Evolutionary conservation across 2,113 vertebrate genomes (phyloP), one percentile per base, ranked within the genome.

Genomic region (Loxodonta africana): DNA sequence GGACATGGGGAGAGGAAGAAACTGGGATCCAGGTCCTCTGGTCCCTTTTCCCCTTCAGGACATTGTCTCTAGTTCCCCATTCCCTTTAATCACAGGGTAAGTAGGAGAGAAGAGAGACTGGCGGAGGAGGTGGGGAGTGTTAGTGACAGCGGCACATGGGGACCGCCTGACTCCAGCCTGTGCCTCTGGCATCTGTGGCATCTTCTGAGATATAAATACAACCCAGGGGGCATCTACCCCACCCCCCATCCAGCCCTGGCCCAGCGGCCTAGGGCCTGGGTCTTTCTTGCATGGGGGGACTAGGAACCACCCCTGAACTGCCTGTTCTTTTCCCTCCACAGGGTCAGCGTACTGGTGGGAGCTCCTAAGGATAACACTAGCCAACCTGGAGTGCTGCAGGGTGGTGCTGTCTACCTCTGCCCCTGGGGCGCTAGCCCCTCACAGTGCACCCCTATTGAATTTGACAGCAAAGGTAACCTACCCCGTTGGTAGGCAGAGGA

Each of bases 391-490:
- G 95, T 99, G 69, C 98, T 93, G 23, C 99, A 99, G 95, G 99
- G 99, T 20, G 99, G 99, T 8, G 99, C 99, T 0, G 99, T 99
- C 65, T 99, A 99, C 98, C 98, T 99, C 98, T 99, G 99, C 92
- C 99, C 99, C 8, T 99, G 99, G 99, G 85, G 73, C 23, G 85
- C 96, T 73, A 69, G 96, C 53, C 98, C 98, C 44, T 98, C 97
- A 46, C 95, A 91, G 28, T 99, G 97, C 69, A 96, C 81, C 41
- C 95, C 96, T 96, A 99, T 99, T 2, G 98, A 98, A 85, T 99
- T 99, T 97, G 99, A 99, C 96, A 69, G 88, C 76, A 86, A 99
- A 98, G 99, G 99, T 99, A 98, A 98, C 94, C 60, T 21, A 23
- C 17, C 67, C 4, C 4, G 33, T 25, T 3, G 9, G 6, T 28